phyloP scores from a whole-genome alignment of 2,888 invertebrate species.

The Colostygia pectinataria region DNA sequence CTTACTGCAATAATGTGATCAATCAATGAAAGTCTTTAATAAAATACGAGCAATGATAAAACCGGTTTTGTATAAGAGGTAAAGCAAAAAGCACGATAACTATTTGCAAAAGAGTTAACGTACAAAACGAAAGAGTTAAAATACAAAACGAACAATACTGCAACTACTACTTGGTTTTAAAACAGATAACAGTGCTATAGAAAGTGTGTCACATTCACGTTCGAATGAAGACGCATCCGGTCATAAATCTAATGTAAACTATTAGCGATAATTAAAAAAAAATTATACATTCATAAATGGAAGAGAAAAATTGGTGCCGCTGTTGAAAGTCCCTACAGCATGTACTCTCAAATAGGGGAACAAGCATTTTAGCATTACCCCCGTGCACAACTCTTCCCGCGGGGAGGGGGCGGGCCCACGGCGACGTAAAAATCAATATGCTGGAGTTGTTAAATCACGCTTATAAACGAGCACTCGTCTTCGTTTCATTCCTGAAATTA shows the following conservation, averaged over 20 bases:
- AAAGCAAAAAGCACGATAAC: slow-evolving; percentile 12
- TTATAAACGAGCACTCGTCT: slow-evolving; percentile 84
- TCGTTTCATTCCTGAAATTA: slow-evolving; percentile 81
- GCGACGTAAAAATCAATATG: slow-evolving; percentile 85
- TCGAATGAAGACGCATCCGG: slow-evolving; percentile 76
- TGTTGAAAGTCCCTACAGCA: slow-evolving; percentile 75
- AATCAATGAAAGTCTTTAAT: too few relatives aligned
- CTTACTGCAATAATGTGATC: too few relatives aligned
- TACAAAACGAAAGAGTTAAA: slow-evolving; percentile 55
- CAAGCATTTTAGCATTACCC: slow-evolving; percentile 84
- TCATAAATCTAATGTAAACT: slow-evolving; percentile 73
- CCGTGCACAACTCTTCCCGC: slow-evolving; percentile 83
- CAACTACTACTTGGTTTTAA: slow-evolving; percentile 63
- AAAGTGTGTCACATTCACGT: slow-evolving; percentile 78
- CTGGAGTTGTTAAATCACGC: slow-evolving; percentile 91
- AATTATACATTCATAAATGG: slow-evolving; percentile 41
- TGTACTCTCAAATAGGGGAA: slow-evolving; percentile 84
- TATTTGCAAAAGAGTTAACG: slow-evolving; percentile 25
- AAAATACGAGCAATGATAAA: background rate
- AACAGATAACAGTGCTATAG: slow-evolving; percentile 71
- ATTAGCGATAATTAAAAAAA: slow-evolving; percentile 65
- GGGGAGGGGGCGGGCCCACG: slow-evolving; percentile 79
- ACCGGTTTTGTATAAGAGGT: slow-evolving; percentile 1
- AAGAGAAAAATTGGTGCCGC: slow-evolving; percentile 52
- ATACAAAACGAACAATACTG: slow-evolving; percentile 57